These are phyloP conservation scores for Eriosoma lanigerum DNA, from an alignment of 1,140 invertebrate genomes.

Conservation along the genomic window DNA sequence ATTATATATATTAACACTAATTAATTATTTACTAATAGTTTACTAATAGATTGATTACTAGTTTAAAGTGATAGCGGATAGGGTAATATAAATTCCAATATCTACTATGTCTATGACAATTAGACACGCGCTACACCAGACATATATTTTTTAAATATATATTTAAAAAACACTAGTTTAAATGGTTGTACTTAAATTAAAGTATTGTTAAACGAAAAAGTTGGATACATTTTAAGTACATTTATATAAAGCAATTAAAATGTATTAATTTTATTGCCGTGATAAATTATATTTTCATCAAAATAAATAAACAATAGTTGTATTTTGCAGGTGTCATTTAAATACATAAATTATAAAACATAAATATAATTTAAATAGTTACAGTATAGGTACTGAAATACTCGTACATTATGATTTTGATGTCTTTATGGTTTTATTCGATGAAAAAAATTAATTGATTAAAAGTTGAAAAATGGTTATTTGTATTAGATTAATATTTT, in stretches of 20 bases:
- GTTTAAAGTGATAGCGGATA: background rate
- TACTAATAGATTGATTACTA: too few relatives aligned
- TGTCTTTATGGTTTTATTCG: slow-evolving; percentile 8
- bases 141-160: background rate
- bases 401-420: background rate
- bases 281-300: too few relatives aligned
- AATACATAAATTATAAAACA: too few relatives aligned
- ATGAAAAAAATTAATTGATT: background rate
- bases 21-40: too few relatives aligned
- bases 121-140: background rate
- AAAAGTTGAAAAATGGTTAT: background rate
- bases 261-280: too few relatives aligned
- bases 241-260: too few relatives aligned
- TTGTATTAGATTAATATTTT: slow-evolving; percentile 9
- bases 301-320: background rate
- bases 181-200: background rate
- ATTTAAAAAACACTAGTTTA: background rate
- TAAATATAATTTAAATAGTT: too few relatives aligned
- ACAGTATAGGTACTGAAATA: too few relatives aligned
- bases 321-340: background rate
- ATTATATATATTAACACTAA: too few relatives aligned
- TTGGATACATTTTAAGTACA: too few relatives aligned
- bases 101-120: background rate
- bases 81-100: background rate
- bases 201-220: background rate